Evolutionary conservation across 1,140 invertebrate species (phyloP), one percentile per base, ranked within the genome.

Genomic region (Bombus waltoni): DNA sequence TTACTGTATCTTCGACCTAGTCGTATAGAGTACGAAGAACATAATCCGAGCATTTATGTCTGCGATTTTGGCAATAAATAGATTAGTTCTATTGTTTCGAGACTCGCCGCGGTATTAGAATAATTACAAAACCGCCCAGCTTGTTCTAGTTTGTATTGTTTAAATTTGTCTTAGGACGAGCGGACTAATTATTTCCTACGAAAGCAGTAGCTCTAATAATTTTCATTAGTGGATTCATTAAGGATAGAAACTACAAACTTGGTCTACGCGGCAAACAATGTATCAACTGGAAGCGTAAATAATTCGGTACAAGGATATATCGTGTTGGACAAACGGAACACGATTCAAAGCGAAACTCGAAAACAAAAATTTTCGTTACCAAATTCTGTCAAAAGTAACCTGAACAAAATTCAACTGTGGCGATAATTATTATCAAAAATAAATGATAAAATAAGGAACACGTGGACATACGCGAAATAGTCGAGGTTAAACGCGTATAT

Each of bases 1-100:
- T 32, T n/a, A 32, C 13, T 6, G n/a, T 32, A 65, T 15, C 4
- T n/a, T 35, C 15, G 13, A 18, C 0, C 15, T 10, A 25, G 25
- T 42, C 9, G 1, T 32, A 22, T 22, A 1, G 5, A 25, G 1
- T 32, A 5, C 8, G n/a, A 42, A 57, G 32, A 13, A 62, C 80
- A 32, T 84, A 72, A 62, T n/a, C 25, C 15, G 9, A 8, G 10
- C 22, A 9, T 38, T 76, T 66, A 59, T 53, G 11, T 22, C 32
- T 65, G 42, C 44, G 5, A 42, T 62, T 83, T 71, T 53, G 10
- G 15, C 25, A 47, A 75, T 35, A 81, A 75, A 86, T 57, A 74
- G 47, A 57, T 57, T 86, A 75, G 15, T 53, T 44, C 25, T 28
- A 40, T 57, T 83, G 82, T 70, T 70, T 42, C 65, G 11, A 25